phyloP scores from a whole-genome alignment of 2,888 invertebrate species.

The Seladonia tumulorum region DNA sequence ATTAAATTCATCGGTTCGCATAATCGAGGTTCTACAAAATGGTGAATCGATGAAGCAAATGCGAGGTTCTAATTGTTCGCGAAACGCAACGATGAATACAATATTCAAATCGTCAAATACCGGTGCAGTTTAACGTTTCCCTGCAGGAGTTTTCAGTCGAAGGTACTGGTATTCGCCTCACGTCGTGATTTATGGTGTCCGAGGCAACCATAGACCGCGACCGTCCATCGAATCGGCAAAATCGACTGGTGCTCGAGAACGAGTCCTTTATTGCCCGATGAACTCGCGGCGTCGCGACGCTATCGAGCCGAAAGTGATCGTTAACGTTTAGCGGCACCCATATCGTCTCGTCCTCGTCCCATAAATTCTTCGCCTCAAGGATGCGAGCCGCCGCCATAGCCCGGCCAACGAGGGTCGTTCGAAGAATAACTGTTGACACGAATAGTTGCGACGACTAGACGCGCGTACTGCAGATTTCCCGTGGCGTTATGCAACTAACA shows the following conservation, averaged over 20 bases:
- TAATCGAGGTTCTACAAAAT: too few species aligned
- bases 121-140: background rate
- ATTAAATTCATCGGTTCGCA: too few species aligned
- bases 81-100: background rate
- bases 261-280: constrained; percentile 34
- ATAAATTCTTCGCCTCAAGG: constrained; percentile 81
- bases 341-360: constrained; percentile 79
- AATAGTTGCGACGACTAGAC: constrained; percentile 68
- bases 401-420: constrained; percentile 71
- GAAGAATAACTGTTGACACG: constrained; percentile 77
- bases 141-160: background rate
- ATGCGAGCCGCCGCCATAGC: constrained; percentile 69
- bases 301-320: constrained; percentile 61
- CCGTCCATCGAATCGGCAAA: constrained; percentile 25
- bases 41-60: too few species aligned
- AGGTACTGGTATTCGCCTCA: constrained; percentile 14
- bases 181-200: constrained; percentile 33
- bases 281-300: constrained; percentile 24
- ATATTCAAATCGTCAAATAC: background rate
- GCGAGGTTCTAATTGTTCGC: too few species aligned
- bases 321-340: constrained; percentile 57
- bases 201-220: constrained; percentile 18
- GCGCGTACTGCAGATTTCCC: constrained; percentile 53
- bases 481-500: constrained; percentile 66
- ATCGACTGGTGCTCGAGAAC: constrained; percentile 23